phyloP scores from a whole-genome alignment of 2,888 invertebrate genomes.

The Tortrix viridana region DNA sequence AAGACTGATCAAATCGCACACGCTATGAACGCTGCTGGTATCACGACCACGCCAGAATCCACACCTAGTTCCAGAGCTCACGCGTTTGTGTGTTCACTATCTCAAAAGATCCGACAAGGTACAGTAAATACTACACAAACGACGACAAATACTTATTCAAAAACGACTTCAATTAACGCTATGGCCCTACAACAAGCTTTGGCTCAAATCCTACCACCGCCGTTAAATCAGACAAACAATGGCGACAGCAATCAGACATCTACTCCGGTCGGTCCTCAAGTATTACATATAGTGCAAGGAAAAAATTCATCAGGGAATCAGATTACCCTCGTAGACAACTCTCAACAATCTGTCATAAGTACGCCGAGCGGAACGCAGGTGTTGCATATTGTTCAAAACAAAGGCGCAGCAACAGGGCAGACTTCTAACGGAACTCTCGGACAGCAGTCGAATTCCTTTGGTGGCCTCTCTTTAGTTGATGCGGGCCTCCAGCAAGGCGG shows the following conservation, averaged over 20 bases:
- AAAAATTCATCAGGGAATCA: conserved; percentile 72
- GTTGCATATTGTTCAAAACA: conserved; percentile 79
- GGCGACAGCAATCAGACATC: conserved; percentile 59
- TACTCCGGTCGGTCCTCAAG: conserved; percentile 60
- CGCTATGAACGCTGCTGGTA: conserved; percentile 78
- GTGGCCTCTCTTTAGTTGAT: conserved; percentile 74
- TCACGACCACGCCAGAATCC: conserved; percentile 59
- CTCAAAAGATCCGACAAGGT: conserved; percentile 76
- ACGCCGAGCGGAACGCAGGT: conserved; percentile 69
- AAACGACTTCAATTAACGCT: conserved; percentile 69
- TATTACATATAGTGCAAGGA: conserved; percentile 79
- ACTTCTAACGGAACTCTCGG: conserved; percentile 57
- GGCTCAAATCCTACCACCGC: conserved; percentile 76
- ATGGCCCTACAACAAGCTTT: conserved; percentile 78
- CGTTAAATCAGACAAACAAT: conserved; percentile 65
- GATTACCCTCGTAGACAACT: conserved; percentile 70
- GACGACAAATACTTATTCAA: conserved; percentile 60
- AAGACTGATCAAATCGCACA: conserved; percentile 76
- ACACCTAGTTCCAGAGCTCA: conserved; percentile 57
- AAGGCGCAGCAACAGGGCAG: conserved; percentile 51
- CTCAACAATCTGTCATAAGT: conserved; percentile 72
- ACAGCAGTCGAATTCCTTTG: conserved; percentile 63
- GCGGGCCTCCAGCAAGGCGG: conserved; percentile 73
- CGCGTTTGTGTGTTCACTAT: conserved; percentile 79
- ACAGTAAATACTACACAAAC: conserved; percentile 50